phyloP scores from a whole-genome alignment of 2,113 vertebrate species.

The Corythaixoides concolor region DNA sequence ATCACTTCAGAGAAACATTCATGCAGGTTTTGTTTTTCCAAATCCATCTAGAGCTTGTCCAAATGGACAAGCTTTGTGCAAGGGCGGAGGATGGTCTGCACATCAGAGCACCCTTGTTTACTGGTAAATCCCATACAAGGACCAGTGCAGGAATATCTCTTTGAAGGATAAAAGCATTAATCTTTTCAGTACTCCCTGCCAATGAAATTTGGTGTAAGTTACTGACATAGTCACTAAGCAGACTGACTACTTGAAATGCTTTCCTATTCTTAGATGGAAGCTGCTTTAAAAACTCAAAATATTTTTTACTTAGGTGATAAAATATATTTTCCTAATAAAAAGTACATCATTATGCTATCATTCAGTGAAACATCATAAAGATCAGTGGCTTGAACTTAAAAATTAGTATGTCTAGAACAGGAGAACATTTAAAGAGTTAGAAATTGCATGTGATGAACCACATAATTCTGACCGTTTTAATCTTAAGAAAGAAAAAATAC shows the following conservation, averaged over 20 bases:
- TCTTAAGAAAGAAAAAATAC: not conserved
- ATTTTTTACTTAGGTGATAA: not conserved
- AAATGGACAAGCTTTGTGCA: not conserved
- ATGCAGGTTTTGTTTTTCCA: not conserved
- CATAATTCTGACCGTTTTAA: not conserved
- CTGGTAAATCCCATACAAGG: not conserved
- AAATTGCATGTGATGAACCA: not conserved
- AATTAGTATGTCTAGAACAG: not conserved
- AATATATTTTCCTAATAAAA: not conserved
- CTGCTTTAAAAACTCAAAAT: not conserved
- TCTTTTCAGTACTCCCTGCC: not conserved
- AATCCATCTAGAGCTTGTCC: not conserved
- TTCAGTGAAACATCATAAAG: not conserved
- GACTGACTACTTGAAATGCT: not conserved
- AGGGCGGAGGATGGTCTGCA: not conserved
- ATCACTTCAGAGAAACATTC: not conserved
- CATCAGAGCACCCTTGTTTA: not conserved
- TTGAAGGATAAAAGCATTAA: not conserved
- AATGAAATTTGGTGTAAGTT: not conserved
- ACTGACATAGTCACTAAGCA: not conserved
- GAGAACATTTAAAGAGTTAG: not conserved
- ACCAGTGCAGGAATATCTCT: not conserved
- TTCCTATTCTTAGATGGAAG: not conserved
- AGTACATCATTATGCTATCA: not conserved
- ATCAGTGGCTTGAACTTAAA: not conserved